Evolutionary conservation across 2,113 vertebrate genomes (phyloP), one percentile per base, ranked within the genome.

Genomic region (Phaethon lepturus): DNA sequence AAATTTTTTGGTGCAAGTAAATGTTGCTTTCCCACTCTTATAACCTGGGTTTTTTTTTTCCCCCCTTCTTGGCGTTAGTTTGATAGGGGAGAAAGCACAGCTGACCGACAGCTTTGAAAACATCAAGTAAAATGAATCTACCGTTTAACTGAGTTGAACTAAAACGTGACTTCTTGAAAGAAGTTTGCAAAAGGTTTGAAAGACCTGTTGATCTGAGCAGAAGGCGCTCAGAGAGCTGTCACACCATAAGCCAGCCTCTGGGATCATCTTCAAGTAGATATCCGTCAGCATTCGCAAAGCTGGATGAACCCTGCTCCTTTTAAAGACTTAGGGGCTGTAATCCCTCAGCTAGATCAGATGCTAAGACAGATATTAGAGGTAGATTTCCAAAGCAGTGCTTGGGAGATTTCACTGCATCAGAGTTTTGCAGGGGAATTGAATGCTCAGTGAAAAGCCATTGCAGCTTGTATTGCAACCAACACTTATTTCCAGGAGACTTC

Each of bases 191-290:
- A 89, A 79, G 25, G 26, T 90, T 90, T 90, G 62, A 91, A 95
- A 94, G 76, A 85, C 28, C 50, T 88, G 71, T 96, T 95, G 86
- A 93, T 95, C 49, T 86, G 91, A 95, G 69, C 77, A 89, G 80
- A 90, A 89, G 38, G 53, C 20, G 24, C 88, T 92, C 56, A 17
- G 49, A 44, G 88, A 89, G 69, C 89, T 95, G 84, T 95, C 88
- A 86, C 1, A 23, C 74, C 20, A 1, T 93, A 91, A 96, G 84
- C 84, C 67, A 64, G 0, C 69, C 71, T 62, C 62, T 87, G 73
- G 78, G 96, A 94, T 97, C 84, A 53, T 58, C 89, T 88, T 94
- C 91, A 87, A 40, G 78, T 56, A 94, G 95, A 95, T 73, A 94
- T 87, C 81, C 8, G 0, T 93, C 74, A 90, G 50, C 59, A 40